Conservation (phyloP, 2,797 vertebrate genomes). For the Oreochromis grahami region DNA sequence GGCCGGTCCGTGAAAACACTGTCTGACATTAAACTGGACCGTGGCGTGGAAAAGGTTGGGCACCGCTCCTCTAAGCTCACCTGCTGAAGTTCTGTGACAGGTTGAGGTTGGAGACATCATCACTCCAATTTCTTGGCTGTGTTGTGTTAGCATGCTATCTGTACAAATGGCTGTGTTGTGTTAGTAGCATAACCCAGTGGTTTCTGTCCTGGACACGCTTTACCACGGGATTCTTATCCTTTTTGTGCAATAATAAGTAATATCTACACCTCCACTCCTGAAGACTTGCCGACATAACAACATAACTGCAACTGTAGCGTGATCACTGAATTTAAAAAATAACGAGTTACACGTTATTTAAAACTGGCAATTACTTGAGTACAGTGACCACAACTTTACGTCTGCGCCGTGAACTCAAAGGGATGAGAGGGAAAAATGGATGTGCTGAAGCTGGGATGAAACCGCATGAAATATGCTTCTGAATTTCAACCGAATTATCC, state of each 20-base stretch:
- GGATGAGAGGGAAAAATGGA: neutral
- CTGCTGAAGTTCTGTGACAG: neutral
- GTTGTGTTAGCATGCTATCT: too few relatives aligned
- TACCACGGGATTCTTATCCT: neutral
- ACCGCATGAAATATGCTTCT: neutral
- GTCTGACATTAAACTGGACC: too few relatives aligned
- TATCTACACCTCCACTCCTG: neutral
- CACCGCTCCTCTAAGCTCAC: neutral
- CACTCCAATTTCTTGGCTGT: too few relatives aligned
- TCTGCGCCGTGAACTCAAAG: neutral
- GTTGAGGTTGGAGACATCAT: neutral
- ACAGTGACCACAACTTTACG: fast-evolving
- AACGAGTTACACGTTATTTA: fast-evolving
- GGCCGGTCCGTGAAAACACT: too few relatives aligned
- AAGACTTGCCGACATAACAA: fast-evolving
- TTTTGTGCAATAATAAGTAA: neutral
- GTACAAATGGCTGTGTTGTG: neutral
- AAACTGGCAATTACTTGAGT: neutral
- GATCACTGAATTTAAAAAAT: neutral
- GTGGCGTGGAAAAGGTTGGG: too few relatives aligned
- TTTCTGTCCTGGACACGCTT: neutral
- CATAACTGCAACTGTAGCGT: fast-evolving
- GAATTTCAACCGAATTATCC: fast-evolving
- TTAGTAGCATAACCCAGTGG: fast-evolving
- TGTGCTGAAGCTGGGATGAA: neutral